These are phyloP conservation scores for Siniperca chuatsi DNA, from an alignment of 2,113 vertebrate species.

Conservation along the genomic window DNA sequence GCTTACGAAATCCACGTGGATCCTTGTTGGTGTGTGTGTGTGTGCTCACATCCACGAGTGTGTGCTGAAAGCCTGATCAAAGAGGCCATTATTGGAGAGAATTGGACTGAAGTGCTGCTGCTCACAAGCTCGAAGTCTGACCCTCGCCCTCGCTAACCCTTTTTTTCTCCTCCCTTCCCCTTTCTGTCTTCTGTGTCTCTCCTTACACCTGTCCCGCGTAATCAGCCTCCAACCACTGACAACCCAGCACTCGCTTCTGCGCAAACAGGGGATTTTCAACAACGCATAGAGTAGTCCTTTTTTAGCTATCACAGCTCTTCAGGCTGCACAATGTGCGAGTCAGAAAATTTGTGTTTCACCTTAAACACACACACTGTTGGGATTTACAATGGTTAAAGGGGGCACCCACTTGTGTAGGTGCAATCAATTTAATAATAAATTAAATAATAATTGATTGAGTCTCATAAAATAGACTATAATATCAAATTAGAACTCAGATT, in stretches of 20 bases:
- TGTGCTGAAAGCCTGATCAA: slow-evolving; percentile 66
- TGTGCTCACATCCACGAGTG: not conserved
- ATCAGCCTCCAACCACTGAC: slow-evolving; percentile 8
- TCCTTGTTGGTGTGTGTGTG: not conserved
- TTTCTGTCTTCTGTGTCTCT: slow-evolving; percentile 6
- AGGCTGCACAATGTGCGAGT: not conserved
- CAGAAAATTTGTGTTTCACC: not conserved
- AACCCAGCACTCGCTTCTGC: not conserved
- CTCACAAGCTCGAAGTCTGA: slow-evolving; percentile 8
- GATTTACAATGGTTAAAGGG: no score
- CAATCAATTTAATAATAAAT: no score
- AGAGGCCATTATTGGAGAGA: slow-evolving; percentile 68
- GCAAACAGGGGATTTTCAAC: not conserved
- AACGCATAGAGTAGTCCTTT: not conserved
- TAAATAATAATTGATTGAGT: no score
- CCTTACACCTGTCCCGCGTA: slow-evolving; percentile 41
- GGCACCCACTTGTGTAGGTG: no score
- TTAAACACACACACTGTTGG: not conserved
- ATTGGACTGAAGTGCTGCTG: slow-evolving; percentile 60
- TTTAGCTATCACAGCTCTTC: not conserved
- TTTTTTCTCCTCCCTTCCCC: not conserved
- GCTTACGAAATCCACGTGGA: slow-evolving; percentile 19
- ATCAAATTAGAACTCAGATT: no score
- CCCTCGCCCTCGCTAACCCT: slow-evolving; percentile 29
- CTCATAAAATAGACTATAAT: no score